Evolutionary conservation across 2,797 vertebrate species (phyloP).

Genomic region (Pipistrellus pipistrellus): DNA sequence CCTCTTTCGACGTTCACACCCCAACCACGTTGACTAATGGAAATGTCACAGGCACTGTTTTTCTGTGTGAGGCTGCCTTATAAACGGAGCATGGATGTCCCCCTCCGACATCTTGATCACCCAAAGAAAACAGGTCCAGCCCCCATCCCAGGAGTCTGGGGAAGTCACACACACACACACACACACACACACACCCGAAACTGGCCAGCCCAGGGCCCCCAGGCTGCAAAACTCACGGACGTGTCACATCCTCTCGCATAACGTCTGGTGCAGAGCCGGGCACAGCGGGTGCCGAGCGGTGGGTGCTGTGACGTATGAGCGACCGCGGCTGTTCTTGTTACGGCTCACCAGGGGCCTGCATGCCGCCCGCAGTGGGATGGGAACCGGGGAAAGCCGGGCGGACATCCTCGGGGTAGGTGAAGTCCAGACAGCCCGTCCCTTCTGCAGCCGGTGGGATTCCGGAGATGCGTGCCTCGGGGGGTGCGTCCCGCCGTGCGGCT

Average conservation of each 20-base stretch:
- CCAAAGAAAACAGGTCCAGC: background rate
- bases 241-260: fast-evolving
- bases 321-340: background rate
- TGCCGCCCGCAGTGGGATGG: background rate
- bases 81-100: background rate
- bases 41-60: background rate
- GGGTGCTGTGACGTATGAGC: background rate
- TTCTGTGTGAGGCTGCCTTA: background rate
- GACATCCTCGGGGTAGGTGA: background rate
- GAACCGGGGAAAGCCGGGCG: background rate
- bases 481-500: background rate
- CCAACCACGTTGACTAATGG: fast-evolving
- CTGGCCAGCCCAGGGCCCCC: background rate
- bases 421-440: background rate
- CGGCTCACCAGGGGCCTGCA: background rate
- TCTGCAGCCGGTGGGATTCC: background rate
- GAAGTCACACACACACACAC: no score
- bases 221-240: background rate
- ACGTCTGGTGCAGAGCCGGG: background rate
- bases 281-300: background rate
- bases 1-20: background rate
- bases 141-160: no score
- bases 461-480: background rate
- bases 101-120: background rate
- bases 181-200: background rate